Evolutionary conservation across 1,140 invertebrate genomes (phyloP).

Genomic region (Achroia grisella): DNA sequence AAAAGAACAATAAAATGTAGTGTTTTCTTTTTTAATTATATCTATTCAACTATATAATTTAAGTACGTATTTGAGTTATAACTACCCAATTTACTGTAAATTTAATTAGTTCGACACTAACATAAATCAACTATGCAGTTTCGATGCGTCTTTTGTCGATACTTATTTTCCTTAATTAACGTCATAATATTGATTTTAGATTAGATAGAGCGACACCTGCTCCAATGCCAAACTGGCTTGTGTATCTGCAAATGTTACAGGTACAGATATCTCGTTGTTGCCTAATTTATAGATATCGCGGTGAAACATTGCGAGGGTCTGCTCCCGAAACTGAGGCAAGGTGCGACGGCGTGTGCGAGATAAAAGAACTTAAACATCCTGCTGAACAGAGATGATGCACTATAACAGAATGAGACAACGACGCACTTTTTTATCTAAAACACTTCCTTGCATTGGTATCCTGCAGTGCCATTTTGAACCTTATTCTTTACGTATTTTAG

Average conservation of each 20-base stretch:
- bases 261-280: conserved; percentile 54
- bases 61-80: neutral
- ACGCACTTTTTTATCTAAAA: conserved; percentile 50
- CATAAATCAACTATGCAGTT: conserved; percentile 13
- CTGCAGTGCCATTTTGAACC: conserved; percentile 7
- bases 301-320: conserved; percentile 34
- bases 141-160: conserved; percentile 18
- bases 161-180: conserved; percentile 45
- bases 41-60: too few relatives aligned
- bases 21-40: too few relatives aligned
- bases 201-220: conserved; percentile 54
- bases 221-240: conserved; percentile 33
- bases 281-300: conserved; percentile 56
- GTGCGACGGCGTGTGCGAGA: conserved; percentile 64
- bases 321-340: conserved; percentile 46
- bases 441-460: conserved; percentile 21
- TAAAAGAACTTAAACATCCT: conserved; percentile 66
- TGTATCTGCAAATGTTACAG: conserved; percentile 55
- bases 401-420: conserved; percentile 40
- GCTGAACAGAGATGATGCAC: conserved; percentile 48
- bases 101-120: neutral
- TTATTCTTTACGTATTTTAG: conserved; percentile 7
- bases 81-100: conserved; percentile 4
- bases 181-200: conserved; percentile 40
- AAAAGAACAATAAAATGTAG: too few relatives aligned